Conservation (phyloP, 53 echinoderm and acorn worm species). For the Stichopus horrens region DNA sequence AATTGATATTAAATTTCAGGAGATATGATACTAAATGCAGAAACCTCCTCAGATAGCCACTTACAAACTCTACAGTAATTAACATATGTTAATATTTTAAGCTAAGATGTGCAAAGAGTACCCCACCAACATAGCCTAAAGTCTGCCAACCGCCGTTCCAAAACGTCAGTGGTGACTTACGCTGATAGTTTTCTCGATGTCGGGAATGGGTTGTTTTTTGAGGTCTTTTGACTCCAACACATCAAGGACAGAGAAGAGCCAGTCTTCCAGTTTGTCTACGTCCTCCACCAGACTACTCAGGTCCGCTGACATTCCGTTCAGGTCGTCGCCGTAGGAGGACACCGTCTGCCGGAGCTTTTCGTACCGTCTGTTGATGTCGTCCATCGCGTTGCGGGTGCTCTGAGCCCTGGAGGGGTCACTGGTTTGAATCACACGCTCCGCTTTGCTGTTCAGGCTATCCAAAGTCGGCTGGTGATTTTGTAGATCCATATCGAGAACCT, state of each 20-base stretch:
- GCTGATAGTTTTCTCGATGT: slow-evolving; percentile 81
- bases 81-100: too few relatives aligned
- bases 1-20: too few relatives aligned
- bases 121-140: too few relatives aligned
- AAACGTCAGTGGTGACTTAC: slow-evolving; percentile 33
- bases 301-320: slow-evolving; percentile 73
- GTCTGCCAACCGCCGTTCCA: not conserved
- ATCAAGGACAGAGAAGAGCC: slow-evolving; percentile 91
- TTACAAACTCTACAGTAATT: too few relatives aligned
- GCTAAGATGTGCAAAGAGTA: too few relatives aligned
- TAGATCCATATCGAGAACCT: slow-evolving; percentile 86
- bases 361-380: slow-evolving; percentile 79
- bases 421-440: slow-evolving; percentile 66
- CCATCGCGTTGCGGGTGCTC: slow-evolving; percentile 68
- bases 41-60: too few relatives aligned
- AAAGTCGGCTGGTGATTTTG: slow-evolving; percentile 77
- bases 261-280: slow-evolving; percentile 89
- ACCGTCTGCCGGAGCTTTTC: slow-evolving; percentile 59
- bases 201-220: slow-evolving; percentile 87
- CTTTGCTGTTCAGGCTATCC: slow-evolving; percentile 71
- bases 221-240: slow-evolving; percentile 86
- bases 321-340: slow-evolving; percentile 64
- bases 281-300: slow-evolving; percentile 80
- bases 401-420: slow-evolving; percentile 83
- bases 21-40: too few relatives aligned